Evolutionary conservation across 2,888 invertebrate genomes (phyloP).

Genomic region (Limulus polyphemus): DNA sequence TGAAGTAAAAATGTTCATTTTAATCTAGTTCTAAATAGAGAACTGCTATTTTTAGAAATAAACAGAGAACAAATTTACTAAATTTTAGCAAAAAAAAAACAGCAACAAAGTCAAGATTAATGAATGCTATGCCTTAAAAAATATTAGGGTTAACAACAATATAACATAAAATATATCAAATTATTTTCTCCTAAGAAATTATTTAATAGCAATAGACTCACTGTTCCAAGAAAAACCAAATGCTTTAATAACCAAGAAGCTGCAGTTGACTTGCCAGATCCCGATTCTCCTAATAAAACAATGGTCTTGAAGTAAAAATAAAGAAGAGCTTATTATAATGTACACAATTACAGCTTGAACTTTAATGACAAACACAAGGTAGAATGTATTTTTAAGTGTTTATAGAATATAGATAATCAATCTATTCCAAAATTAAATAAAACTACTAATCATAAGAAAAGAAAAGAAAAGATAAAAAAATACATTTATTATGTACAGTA

Average conservation of each 20-base stretch:
- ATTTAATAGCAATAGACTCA: constrained; percentile 29
- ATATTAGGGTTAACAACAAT: too few relatives aligned
- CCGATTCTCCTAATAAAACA: constrained; percentile 14
- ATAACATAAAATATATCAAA: too few relatives aligned
- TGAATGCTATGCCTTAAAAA: too few relatives aligned
- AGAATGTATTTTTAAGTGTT: not conserved
- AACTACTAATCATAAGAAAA: not conserved
- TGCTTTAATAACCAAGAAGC: constrained; percentile 48
- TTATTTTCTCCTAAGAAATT: too few relatives aligned
- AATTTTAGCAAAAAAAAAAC: too few relatives aligned
- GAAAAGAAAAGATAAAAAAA: not conserved
- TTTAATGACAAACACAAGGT: not conserved
- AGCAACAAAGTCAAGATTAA: too few relatives aligned
- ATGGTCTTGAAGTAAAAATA: constrained; percentile 10
- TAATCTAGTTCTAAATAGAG: too few relatives aligned
- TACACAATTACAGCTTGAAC: too few relatives aligned
- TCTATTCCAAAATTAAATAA: not conserved
- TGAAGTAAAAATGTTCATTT: too few relatives aligned
- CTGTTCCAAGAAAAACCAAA: constrained; percentile 65
- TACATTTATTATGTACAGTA: not conserved
- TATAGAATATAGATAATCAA: too few relatives aligned
- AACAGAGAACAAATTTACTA: too few relatives aligned
- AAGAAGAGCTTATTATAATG: not conserved
- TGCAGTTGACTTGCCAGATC: constrained; percentile 15
- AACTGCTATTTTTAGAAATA: too few relatives aligned